Evolutionary conservation across 2,888 invertebrate species (phyloP), one percentile per base, ranked within the genome.

Genomic region (Myathropa florea): DNA sequence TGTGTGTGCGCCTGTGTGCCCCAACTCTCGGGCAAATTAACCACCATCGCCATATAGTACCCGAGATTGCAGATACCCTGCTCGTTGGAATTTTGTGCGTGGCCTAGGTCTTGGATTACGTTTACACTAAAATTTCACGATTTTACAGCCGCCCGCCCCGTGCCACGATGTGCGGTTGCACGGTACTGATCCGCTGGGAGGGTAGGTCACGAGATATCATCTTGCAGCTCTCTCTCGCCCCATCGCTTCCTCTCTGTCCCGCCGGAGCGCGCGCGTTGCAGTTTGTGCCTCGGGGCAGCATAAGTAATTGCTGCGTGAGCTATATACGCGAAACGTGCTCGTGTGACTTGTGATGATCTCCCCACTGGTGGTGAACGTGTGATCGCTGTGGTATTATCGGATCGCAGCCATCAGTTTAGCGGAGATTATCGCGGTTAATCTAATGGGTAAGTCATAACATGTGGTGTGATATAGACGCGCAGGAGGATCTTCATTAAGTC

Each of bases 281-380:
- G 60, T 77, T 33, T 72, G 23, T 70, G 60, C 39, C 71, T 60
- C 28, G 63, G 1, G 78, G 65, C 83, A 57, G 73, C 39, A 83
- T 86, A 86, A 86, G 78, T 86, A 83, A 86, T 86, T 79, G 83
- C 86, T 86, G 86, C 86, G 86, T 86, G 83, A 83, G 78, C 78
- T 83, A 79, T 75, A 79, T 86, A 86, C 73, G 71, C 70, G 64
- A 78, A 83, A 83, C 82, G 82, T 86, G 86, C 70, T 24, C 65
- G 55, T 73, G 73, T 65, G 82, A 83, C 78, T 83, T 77, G 78
- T 70, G 82, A 71, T 73, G 76, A 77, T 77, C 75, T 57, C 65
- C 18, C 64, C 36, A 28, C 10, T 12, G 18, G 24, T 59, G 2
- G 33, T 26, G 59, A 57, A 85, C 72, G 60, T 78, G 77, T 81